Evolutionary conservation across 2,797 vertebrate species (phyloP).

Genomic region (Protonibea diacanthus): DNA sequence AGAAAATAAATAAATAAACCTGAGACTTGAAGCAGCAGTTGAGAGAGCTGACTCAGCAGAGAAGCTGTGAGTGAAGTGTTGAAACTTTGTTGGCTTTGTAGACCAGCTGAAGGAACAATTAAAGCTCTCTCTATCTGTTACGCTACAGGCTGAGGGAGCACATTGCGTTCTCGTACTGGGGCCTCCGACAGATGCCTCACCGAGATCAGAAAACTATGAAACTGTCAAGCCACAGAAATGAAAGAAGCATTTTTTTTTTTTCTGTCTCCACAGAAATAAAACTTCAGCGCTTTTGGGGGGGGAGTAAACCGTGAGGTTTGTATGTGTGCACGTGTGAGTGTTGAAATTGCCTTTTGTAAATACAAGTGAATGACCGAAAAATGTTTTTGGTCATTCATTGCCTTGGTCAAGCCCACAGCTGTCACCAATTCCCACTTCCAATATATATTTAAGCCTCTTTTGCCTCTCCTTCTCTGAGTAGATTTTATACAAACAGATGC

Average conservation of each 20-base stretch:
- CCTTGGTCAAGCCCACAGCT: neutral
- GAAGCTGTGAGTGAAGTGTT: neutral
- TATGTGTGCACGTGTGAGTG: neutral
- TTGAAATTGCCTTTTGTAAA: neutral
- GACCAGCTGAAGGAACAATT: constrained; percentile 21
- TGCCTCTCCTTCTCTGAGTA: neutral
- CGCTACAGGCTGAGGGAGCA: neutral
- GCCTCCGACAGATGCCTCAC: constrained; percentile 14
- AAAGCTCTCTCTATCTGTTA: constrained; percentile 3
- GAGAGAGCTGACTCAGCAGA: constrained; percentile 1
- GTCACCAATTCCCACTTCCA: neutral
- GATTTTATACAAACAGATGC: constrained; percentile 11
- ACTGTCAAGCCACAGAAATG: constrained; percentile 6
- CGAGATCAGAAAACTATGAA: constrained; percentile 4
- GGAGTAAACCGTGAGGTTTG: neutral
- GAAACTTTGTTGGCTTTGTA: neutral
- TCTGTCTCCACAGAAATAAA: neutral
- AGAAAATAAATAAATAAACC: neutral
- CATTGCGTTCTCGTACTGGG: constrained; percentile 2
- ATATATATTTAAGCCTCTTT: neutral
- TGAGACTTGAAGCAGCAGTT: neutral
- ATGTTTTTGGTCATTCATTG: neutral
- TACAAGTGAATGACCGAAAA: constrained; percentile 22
- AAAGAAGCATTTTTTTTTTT: neutral
- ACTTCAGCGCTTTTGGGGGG: neutral